phyloP scores from a whole-genome alignment of 2,113 vertebrate species.

The Grammomys surdaster region DNA sequence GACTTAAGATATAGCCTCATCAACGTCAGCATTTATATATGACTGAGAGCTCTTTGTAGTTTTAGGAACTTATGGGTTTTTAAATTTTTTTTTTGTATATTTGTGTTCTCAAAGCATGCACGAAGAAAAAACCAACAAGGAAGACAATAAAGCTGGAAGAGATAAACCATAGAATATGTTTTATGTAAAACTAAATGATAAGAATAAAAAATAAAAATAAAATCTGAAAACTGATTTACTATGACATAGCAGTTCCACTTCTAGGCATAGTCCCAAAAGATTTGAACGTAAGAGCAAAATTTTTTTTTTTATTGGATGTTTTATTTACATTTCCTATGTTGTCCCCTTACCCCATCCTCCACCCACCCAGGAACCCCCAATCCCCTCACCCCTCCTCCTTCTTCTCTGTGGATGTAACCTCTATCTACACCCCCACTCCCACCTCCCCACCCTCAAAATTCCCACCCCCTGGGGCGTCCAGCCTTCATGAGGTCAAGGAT shows the following conservation, averaged over 20 bases:
- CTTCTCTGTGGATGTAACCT: too few relatives aligned
- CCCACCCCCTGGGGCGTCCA: too few relatives aligned
- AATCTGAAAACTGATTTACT: neutral
- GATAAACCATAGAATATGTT: neutral
- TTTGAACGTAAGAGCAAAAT: neutral
- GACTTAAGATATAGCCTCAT: neutral
- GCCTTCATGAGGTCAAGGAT: too few relatives aligned
- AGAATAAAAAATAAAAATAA: neutral
- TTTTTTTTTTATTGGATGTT: too few relatives aligned
- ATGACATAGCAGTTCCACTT: neutral
- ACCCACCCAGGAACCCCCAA: too few relatives aligned
- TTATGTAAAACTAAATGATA: neutral
- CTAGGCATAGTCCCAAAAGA: neutral
- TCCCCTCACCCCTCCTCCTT: too few relatives aligned
- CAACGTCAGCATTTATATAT: neutral
- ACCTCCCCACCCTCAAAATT: too few relatives aligned
- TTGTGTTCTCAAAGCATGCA: neutral
- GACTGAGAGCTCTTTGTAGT: neutral
- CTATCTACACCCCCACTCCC: too few relatives aligned
- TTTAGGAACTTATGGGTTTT: neutral
- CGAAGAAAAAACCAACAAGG: neutral
- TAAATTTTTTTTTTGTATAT: neutral
- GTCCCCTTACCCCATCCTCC: too few relatives aligned
- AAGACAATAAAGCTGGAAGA: neutral
- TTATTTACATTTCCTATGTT: too few relatives aligned